These are phyloP conservation scores for Eupithecia exiguata DNA, from an alignment of 2,888 invertebrate species.

Conservation along the genomic window DNA sequence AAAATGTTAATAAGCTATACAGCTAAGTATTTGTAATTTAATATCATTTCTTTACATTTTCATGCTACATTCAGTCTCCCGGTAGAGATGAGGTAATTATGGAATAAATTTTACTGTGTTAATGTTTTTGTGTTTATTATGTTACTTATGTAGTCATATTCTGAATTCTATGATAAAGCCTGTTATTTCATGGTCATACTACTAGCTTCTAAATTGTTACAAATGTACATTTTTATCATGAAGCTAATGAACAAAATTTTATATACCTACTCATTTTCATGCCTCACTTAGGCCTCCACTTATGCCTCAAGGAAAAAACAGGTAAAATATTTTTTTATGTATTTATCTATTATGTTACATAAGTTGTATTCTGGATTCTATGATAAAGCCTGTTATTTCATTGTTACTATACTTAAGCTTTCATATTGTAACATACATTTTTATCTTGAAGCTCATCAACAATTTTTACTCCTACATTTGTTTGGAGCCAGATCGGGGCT, in stretches of 20 bases:
- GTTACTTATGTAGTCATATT: too few species aligned
- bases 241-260: too few species aligned
- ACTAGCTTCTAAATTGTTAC: too few species aligned
- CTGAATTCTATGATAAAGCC: too few species aligned
- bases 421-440: background rate
- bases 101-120: background rate
- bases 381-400: background rate
- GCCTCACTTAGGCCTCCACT: too few species aligned
- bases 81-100: background rate
- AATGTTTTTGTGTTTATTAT: background rate
- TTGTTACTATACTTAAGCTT: background rate
- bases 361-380: background rate
- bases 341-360: background rate
- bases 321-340: background rate
- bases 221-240: too few species aligned
- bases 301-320: background rate
- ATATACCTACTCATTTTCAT: too few species aligned
- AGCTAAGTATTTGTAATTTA: background rate
- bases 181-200: too few species aligned
- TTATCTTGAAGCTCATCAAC: background rate
- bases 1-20: background rate
- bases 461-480: background rate
- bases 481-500: too few species aligned
- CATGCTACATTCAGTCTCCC: constrained; percentile 3
- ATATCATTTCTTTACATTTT: background rate